phyloP scores from a whole-genome alignment of 30 jellyfish, hydroid and myxozoan genomes.

The Hydractinia symbiolongicarpus region DNA sequence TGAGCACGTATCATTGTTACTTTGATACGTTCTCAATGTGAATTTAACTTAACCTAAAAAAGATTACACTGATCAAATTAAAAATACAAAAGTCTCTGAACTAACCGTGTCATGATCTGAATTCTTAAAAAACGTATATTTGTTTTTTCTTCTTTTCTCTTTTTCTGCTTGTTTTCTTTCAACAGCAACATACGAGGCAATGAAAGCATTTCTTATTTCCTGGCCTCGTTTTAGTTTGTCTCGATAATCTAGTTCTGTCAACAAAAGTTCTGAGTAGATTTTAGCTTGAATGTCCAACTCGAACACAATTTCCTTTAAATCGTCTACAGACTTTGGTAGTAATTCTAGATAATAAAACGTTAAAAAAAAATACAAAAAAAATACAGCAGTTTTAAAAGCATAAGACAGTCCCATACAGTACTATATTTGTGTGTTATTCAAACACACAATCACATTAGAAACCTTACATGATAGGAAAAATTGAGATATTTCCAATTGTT shows the following conservation, averaged over 20 bases:
- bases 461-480: too few species aligned
- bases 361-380: too few species aligned
- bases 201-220: slow-evolving; percentile 7
- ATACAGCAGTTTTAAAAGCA: too few species aligned
- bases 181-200: slow-evolving; percentile 7
- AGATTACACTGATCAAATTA: too few species aligned
- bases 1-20: too few species aligned
- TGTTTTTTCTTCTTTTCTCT: slow-evolving; percentile 1
- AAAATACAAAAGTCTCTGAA: too few species aligned
- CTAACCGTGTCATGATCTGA: neutral
- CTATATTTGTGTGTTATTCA: too few species aligned
- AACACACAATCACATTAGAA: too few species aligned
- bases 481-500: too few species aligned
- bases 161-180: neutral
- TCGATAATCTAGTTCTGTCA: slow-evolving; percentile 13
- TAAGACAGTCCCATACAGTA: too few species aligned
- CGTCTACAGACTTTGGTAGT: neutral
- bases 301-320: neutral
- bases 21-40: too few species aligned
- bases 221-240: slow-evolving; percentile 2
- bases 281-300: slow-evolving; percentile 9
- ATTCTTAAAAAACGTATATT: slow-evolving; percentile 1
- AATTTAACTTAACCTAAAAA: too few species aligned
- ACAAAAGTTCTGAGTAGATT: slow-evolving; percentile 8
- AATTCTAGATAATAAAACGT: neutral